These are phyloP conservation scores for Xyrichtys novacula DNA, from an alignment of 2,797 vertebrate genomes.

Conservation along the genomic window DNA sequence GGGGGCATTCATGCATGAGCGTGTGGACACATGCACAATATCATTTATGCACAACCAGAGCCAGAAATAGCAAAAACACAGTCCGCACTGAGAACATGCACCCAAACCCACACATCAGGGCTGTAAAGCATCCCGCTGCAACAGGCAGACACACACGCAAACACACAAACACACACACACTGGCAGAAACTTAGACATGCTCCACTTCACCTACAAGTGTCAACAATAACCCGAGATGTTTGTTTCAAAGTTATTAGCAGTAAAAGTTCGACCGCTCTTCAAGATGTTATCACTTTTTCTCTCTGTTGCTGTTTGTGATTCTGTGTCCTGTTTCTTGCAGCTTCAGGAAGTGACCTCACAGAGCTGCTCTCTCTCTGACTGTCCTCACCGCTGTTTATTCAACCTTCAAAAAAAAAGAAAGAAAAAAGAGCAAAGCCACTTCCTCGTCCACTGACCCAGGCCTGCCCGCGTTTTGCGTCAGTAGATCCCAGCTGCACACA, in stretches of 20 bases:
- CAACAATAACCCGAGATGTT: slow-evolving; percentile 3
- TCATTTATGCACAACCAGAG: slow-evolving; percentile 54
- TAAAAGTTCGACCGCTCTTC: neutral
- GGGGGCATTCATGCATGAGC: slow-evolving; percentile 61
- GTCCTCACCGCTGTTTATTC: slow-evolving; percentile 70
- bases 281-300: neutral
- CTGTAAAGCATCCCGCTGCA: slow-evolving; percentile 30
- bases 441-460: slow-evolving; percentile 72
- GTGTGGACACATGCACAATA: slow-evolving; percentile 23
- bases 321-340: neutral
- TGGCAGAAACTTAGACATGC: neutral
- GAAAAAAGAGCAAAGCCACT: slow-evolving; percentile 70
- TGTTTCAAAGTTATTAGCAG: neutral
- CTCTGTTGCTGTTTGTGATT: neutral
- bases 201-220: slow-evolving; percentile 7
- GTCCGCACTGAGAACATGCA: slow-evolving; percentile 30
- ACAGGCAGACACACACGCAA: slow-evolving; percentile 8
- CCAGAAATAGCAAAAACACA: slow-evolving; percentile 55
- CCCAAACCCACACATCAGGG: slow-evolving; percentile 42
- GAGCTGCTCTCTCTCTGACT: slow-evolving; percentile 53
- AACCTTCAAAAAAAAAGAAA: slow-evolving; percentile 62
- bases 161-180: neutral
- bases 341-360: slow-evolving; percentile 59
- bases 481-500: slow-evolving; percentile 37
- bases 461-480: slow-evolving; percentile 66